A percentile compares a stretch with the other conserved stretches of the same genome.
These are phyloP conservation scores for Dendrocincla tyrannina DNA, from an alignment of 2,797 vertebrate species.

Conservation along the genomic window DNA sequence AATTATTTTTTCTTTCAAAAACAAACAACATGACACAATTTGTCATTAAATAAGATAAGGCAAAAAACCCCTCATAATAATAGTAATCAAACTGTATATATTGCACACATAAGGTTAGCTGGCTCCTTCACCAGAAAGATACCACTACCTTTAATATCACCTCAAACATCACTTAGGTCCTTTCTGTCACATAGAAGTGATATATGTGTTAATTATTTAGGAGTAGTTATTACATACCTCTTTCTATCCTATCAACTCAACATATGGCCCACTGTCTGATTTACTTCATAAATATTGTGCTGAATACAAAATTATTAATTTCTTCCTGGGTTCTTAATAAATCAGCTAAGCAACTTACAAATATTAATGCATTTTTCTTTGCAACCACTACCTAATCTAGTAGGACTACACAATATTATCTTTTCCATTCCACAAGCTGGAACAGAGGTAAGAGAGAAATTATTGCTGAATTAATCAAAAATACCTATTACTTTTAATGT, in stretches of 20 bases:
- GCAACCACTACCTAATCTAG: background rate
- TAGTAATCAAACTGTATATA: background rate
- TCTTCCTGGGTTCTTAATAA: background rate
- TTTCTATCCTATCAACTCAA: background rate
- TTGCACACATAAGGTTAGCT: background rate
- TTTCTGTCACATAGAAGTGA: background rate
- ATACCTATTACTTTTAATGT: background rate
- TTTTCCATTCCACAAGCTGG: background rate
- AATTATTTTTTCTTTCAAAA: background rate
- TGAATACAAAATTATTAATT: constrained; percentile 26
- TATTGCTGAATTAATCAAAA: constrained; percentile 54
- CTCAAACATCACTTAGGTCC: background rate
- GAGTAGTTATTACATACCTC: background rate
- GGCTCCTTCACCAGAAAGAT: background rate
- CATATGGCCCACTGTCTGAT: background rate
- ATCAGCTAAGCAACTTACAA: background rate
- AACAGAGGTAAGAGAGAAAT: constrained; percentile 10
- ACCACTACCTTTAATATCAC: background rate
- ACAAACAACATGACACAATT: background rate
- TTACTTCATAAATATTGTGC: background rate
- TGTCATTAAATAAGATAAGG: background rate
- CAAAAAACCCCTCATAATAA: background rate
- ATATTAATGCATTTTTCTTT: constrained; percentile 32
- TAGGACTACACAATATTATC: background rate
- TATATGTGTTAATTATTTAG: constrained; percentile 3